Evolutionary conservation across 53 echinoderm and acorn worm genomes (phyloP).

Genomic region (Stichopus horrens): DNA sequence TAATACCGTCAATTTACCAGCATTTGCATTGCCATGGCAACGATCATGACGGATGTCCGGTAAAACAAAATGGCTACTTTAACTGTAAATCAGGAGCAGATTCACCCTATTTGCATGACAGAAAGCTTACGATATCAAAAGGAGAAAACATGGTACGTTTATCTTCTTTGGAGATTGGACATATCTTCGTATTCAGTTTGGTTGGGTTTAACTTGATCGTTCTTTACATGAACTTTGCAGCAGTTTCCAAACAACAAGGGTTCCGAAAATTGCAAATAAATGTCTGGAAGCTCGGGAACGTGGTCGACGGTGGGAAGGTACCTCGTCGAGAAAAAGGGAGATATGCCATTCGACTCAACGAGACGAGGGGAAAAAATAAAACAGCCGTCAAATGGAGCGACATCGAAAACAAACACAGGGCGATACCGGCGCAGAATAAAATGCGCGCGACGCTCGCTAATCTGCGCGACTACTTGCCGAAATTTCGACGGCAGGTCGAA

Average conservation of each 20-base stretch:
- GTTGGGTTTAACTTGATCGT: conserved; percentile 61
- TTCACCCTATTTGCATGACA: too few species aligned
- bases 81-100: too few species aligned
- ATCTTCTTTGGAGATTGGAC: conserved; percentile 8
- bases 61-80: too few species aligned
- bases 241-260: conserved; percentile 47
- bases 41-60: background rate
- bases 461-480: conserved; percentile 63
- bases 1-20: too few species aligned
- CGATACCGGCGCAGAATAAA: conserved; percentile 71
- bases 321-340: background rate
- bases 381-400: conserved; percentile 59
- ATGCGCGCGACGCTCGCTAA: conserved; percentile 64
- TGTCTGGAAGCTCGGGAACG: conserved; percentile 3
- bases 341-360: background rate
- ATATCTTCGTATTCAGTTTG: conserved; percentile 44
- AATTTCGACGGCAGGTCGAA: conserved; percentile 46
- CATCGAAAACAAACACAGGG: conserved; percentile 64
- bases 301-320: background rate
- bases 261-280: conserved; percentile 41
- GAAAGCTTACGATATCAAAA: too few species aligned
- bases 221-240: conserved; percentile 65
- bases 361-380: background rate
- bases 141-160: conserved; percentile 15
- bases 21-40: background rate